Evolutionary conservation across 2,797 vertebrate genomes (phyloP), one percentile per base, ranked within the genome.

Genomic region (Kryptolebias ocellatus): DNA sequence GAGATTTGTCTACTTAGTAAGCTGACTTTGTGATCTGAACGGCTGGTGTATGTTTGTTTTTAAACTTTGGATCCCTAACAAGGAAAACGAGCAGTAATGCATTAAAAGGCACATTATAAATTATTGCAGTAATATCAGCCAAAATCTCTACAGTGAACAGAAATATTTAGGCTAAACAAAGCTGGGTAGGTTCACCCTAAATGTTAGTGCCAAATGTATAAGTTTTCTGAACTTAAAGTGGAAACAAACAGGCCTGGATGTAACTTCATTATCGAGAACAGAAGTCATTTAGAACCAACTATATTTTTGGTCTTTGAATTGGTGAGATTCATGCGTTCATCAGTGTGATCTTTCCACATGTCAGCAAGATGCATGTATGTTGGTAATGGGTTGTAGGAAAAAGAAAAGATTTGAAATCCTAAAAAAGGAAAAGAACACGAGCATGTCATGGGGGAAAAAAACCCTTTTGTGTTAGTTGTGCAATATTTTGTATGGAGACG

Each of bases 401-500:
- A 66, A 45, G 28, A 55, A 34, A 76, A 42, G 11, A 2, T 53
- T 61, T 50, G 11, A 49, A 57, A 67, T 49, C 7, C 39, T 78
- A 60, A 57, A n/a, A 64, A 67, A 67, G n/a, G 2, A 78, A 69
- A 76, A 67, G 54, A 79, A 72, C 67, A 56, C 37, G 11, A 86
- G 83, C 87, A 91, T 90, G 83, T 77, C 78, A 76, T 87, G 60
- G 80, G 74, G 50, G 81, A 79, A 69, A 86, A 82, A 70, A 24
- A 68, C 58, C 68, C 84, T 87, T 88, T 85, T 86, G 78, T 86
- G 76, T 89, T 90, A 87, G 83, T 90, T 90, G 94, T 94, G 94
- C 94, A 94, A 94, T 95, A 93, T 90, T 89, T 90, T 91, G 31
- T 73, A 55, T 67, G 56, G 31, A 20, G 49, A 74, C 61, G 67